phyloP scores from a whole-genome alignment of 30 jellyfish, hydroid and myxozoan genomes.

The Nemopilema nomurai region DNA sequence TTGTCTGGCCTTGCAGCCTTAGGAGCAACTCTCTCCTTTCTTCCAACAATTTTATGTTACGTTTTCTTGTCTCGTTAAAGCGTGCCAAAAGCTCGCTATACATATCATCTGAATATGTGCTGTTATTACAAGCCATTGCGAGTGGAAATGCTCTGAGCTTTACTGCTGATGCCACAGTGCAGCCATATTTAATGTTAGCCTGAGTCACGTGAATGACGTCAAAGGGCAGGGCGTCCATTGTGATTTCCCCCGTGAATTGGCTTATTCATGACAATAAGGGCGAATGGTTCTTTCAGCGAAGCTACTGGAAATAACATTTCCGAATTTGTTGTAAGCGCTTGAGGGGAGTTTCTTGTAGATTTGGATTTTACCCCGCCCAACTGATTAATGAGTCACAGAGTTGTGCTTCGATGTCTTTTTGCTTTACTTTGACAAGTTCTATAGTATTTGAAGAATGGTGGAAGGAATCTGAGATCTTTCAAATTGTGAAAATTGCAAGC shows the following conservation, averaged over 20 bases:
- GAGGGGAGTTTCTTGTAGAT: no score
- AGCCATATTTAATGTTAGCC: slow-evolving; percentile 3
- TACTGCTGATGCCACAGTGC: not conserved
- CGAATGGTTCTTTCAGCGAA: not conserved
- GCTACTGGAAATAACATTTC: not conserved
- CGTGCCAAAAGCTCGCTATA: slow-evolving; percentile 25
- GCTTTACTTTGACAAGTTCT: no score
- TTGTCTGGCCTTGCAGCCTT: slow-evolving; percentile 37
- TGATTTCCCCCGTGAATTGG: not conserved
- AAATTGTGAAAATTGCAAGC: no score
- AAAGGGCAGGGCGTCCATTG: not conserved
- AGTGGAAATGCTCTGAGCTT: not conserved
- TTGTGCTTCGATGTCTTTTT: no score
- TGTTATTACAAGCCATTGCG: no score
- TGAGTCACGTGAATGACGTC: slow-evolving; percentile 12
- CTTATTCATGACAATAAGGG: not conserved
- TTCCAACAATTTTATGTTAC: slow-evolving; percentile 48
- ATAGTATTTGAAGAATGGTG: no score
- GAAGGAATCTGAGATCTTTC: no score
- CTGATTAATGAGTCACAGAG: no score
- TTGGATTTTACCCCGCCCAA: no score
- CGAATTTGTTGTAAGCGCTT: not conserved
- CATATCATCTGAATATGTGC: slow-evolving; percentile 15
- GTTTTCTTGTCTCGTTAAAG: slow-evolving; percentile 33
- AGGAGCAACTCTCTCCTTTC: slow-evolving; percentile 60